Percentiles rank a stretch among this genome's conserved stretches.
Evolutionary conservation across 2,888 invertebrate species (phyloP).

Genomic region (Pycnomerus fuliginosus): DNA sequence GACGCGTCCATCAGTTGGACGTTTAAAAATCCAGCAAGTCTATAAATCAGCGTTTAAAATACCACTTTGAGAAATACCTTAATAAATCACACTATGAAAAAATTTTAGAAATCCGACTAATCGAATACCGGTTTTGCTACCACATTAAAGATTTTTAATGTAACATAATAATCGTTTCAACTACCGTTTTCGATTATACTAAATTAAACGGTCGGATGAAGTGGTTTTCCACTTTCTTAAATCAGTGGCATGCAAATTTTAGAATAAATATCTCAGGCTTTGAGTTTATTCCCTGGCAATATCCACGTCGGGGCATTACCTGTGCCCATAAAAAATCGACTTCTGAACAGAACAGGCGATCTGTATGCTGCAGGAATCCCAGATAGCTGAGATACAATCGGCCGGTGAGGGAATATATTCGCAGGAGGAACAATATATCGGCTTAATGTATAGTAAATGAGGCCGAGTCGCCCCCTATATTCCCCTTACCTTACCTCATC

Average conservation of each 20-base stretch:
- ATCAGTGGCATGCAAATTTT: too few relatives aligned
- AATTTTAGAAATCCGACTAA: conserved; percentile 21
- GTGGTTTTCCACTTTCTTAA: too few relatives aligned
- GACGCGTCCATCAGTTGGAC: conserved; percentile 18
- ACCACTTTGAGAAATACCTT: conserved; percentile 22
- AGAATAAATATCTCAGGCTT: not conserved
- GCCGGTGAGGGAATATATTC: conserved; percentile 45
- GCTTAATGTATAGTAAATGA: conserved; percentile 46
- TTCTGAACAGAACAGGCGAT: conserved; percentile 45
- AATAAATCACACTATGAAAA: conserved; percentile 21
- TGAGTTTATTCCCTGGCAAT: conserved; percentile 33
- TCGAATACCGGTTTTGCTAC: conserved; percentile 22
- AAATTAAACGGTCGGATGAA: too few relatives aligned
- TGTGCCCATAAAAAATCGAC: conserved; percentile 48
- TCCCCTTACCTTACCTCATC: conserved; percentile 8
- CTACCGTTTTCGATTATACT: conserved; percentile 6
- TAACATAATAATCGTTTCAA: conserved; percentile 20
- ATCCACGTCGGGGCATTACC: conserved; percentile 50
- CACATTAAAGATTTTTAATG: conserved; percentile 16
- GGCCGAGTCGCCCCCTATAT: conserved; percentile 31
- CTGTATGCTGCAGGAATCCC: conserved; percentile 46
- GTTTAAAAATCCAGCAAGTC: conserved; percentile 12
- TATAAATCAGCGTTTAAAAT: conserved; percentile 22
- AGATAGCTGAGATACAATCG: conserved; percentile 48
- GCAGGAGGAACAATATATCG: conserved; percentile 47